These are phyloP conservation scores for Ormyrus thymus DNA, from an alignment of 2,888 invertebrate genomes.

Conservation along the genomic window DNA sequence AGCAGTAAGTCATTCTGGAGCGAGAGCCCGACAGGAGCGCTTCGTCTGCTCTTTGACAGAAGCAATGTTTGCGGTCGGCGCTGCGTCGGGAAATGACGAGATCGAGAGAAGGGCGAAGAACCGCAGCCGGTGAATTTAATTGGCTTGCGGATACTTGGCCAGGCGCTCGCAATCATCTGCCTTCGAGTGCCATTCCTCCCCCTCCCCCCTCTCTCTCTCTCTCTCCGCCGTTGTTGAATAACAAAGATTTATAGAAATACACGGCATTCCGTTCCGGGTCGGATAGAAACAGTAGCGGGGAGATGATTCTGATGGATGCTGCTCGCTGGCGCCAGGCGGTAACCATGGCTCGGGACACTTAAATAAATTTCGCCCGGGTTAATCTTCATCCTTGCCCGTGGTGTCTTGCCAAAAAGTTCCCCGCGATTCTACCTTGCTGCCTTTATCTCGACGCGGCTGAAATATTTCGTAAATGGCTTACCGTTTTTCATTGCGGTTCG, in stretches of 20 bases:
- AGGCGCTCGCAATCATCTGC: conserved; percentile 14
- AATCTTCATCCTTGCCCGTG: conserved; percentile 14
- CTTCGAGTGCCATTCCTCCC: conserved; percentile 15
- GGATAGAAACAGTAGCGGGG: not conserved
- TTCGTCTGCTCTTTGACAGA: not conserved
- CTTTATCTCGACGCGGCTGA: conserved; percentile 20
- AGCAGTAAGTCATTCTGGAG: too few species aligned
- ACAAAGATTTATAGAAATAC: conserved; percentile 35
- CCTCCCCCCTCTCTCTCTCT: conserved; percentile 12
- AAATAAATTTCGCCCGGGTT: conserved; percentile 32
- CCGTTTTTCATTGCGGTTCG: too few species aligned
- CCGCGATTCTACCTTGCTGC: not conserved
- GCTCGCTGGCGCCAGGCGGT: conserved; percentile 6
- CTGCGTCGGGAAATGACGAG: conserved; percentile 5
- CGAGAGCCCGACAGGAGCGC: too few species aligned
- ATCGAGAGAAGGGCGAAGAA: conserved; percentile 24
- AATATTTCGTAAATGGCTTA: not conserved
- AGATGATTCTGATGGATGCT: conserved; percentile 27
- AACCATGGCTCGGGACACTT: conserved; percentile 5
- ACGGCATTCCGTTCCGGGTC: conserved; percentile 25
- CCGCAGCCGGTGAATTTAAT: conserved; percentile 44
- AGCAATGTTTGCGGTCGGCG: conserved; percentile 9
- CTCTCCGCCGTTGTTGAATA: not conserved
- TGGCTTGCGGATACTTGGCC: conserved; percentile 20
- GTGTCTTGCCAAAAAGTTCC: conserved; percentile 7